Evolutionary conservation across 2,888 invertebrate species (phyloP).

Genomic region (Conomelus anceps): DNA sequence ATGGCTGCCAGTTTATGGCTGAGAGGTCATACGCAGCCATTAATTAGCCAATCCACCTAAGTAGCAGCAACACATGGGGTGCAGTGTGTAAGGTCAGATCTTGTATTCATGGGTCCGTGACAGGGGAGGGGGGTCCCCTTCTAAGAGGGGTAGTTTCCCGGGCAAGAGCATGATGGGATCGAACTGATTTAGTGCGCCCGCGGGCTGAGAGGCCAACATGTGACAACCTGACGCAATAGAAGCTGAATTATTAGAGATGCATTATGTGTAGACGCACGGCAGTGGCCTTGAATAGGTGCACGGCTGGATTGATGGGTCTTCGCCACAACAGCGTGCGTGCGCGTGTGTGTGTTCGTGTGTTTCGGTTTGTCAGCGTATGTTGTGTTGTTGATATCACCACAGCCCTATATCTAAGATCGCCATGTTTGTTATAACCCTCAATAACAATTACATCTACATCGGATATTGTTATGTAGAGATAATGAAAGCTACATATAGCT

Average conservation of each 20-base stretch:
- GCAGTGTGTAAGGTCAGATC: neutral
- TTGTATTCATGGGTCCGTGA: neutral
- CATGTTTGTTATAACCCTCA: neutral
- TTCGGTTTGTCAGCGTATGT: no score
- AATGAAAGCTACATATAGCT: neutral
- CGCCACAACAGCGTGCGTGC: neutral
- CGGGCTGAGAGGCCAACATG: neutral
- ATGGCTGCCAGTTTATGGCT: neutral
- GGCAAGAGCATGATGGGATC: no score
- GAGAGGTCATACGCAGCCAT: neutral
- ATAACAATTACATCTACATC: neutral
- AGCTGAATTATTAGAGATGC: neutral
- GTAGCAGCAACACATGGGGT: neutral
- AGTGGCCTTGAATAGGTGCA: neutral
- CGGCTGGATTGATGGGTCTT: neutral
- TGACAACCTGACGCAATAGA: neutral
- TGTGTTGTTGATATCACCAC: no score
- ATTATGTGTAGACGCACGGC: neutral
- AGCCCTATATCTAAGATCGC: neutral
- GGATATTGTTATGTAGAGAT: neutral
- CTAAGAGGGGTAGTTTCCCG: neutral
- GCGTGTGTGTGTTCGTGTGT: neutral
- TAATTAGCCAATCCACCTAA: neutral
- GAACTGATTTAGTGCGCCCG: neutral
- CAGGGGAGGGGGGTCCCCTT: neutral